Base-by-base conservation (phyloP, 2,888 invertebrate genomes). In the Chrysolina americana region DNA sequence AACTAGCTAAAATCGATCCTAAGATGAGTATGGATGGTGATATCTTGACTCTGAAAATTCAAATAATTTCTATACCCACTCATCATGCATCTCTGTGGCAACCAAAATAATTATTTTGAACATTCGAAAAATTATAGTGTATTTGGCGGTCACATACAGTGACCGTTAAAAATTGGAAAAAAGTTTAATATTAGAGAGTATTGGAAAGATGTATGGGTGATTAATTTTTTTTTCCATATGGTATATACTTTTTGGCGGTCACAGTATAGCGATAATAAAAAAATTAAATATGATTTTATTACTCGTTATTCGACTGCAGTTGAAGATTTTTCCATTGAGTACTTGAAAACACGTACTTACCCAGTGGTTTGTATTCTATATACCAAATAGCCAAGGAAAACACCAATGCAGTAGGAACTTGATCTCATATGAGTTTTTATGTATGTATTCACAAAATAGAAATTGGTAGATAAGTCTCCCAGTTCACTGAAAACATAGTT, bases 381-480 rank as follows among this genome's bases (percentile, higher is more conserved):
- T 6, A 93, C 88, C 19, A 93, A 83, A 80, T 92, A 93, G 41
- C 93, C 94, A 15, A 91, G 91, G 15, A 93, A 80, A 65, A 94
- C 85, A 6, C 94, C 94, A 83, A 93, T 89, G 75, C 92, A 91
- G 82, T 94, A 94, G 0, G 92, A 91, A n/a, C 90, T 91, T 79
- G 93, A 92, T 83, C 93, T 91, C 92, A 94, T 93, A 79, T 94
- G 94, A 0, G 94, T 94, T 85, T 93, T 94, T n/a, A 93, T 92
- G 80, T 94, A 94, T 0, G 90, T 91, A 72, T 89, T 90, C 56
- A 89, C 89, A 82, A 93, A 94, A 81, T 92, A 94, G 68, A 86
- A 87, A 82, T 94, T 94, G 1, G 88, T 87, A 2, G 91, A 89
- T 44, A 94, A 89, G 81, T 94, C 93, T 44, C 89, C 87, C 19